phyloP scores from a whole-genome alignment of 1,140 invertebrate genomes.

The Trachymyrmex septentrionalis region DNA sequence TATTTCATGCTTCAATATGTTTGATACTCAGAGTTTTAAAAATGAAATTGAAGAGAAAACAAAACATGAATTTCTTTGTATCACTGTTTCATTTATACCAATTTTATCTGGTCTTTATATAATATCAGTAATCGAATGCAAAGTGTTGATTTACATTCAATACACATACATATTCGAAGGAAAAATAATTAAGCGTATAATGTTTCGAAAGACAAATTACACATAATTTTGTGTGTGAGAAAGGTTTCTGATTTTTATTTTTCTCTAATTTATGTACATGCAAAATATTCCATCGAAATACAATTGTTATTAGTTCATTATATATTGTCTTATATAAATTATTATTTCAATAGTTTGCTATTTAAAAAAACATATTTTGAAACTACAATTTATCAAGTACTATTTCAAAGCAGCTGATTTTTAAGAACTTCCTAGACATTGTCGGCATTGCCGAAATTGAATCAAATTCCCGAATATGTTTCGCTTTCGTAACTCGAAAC shows the following conservation, averaged over 20 bases:
- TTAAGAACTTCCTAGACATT: background rate
- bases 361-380: background rate
- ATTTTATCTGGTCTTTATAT: background rate
- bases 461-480: background rate
- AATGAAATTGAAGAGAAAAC: background rate
- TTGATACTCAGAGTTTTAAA: background rate
- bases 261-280: background rate
- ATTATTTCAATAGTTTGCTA: background rate
- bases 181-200: slow-evolving; percentile 36
- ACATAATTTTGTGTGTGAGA: background rate
- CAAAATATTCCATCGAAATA: background rate
- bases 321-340: background rate
- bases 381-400: background rate
- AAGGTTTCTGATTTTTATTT: slow-evolving; percentile 58
- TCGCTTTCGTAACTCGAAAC: background rate
- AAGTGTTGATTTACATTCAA: background rate
- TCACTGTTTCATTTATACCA: background rate
- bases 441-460: background rate
- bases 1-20: background rate
- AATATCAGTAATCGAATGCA: slow-evolving; percentile 2
- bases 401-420: background rate
- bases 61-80: background rate
- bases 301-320: background rate
- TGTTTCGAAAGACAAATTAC: slow-evolving; percentile 10
- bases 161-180: background rate